phyloP scores from a whole-genome alignment of 2,113 vertebrate genomes.

The Conger conger region DNA sequence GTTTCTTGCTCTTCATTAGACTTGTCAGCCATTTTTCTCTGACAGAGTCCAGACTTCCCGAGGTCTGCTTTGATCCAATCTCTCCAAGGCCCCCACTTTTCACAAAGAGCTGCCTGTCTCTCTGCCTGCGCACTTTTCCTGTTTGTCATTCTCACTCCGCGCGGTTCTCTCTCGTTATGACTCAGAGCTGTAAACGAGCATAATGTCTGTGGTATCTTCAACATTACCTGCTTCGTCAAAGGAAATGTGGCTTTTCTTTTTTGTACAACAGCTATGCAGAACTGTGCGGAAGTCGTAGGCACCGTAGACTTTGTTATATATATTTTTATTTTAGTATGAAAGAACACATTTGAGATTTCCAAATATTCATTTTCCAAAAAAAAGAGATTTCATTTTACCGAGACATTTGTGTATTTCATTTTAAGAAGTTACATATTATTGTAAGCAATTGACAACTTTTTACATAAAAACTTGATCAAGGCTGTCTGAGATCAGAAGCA shows the following conservation, averaged over 20 bases:
- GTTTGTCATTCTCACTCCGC: slow-evolving; percentile 16
- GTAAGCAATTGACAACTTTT: too few species aligned
- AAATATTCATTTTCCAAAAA: too few species aligned
- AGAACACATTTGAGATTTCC: too few species aligned
- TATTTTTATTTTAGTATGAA: too few species aligned
- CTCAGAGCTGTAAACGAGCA: slow-evolving; percentile 14
- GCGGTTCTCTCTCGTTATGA: slow-evolving; percentile 19
- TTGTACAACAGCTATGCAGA: not conserved
- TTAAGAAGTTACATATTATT: too few species aligned
- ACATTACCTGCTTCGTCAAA: not conserved
- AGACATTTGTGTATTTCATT: too few species aligned
- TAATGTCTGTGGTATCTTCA: not conserved
- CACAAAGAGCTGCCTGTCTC: slow-evolving; percentile 49
- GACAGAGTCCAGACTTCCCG: slow-evolving; percentile 42
- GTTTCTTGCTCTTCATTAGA: slow-evolving; percentile 21
- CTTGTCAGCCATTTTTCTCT: slow-evolving; percentile 37
- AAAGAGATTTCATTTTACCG: too few species aligned
- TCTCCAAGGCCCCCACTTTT: slow-evolving; percentile 27
- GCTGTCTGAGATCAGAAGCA: too few species aligned
- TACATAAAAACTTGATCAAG: too few species aligned
- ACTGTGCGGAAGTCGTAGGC: not conserved
- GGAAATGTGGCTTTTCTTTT: not conserved
- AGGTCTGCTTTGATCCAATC: slow-evolving; percentile 43
- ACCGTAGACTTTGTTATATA: too few species aligned
- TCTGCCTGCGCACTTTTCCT: slow-evolving; percentile 24